Conservation (phyloP, 2,113 vertebrate species). For the Alosa alosa region DNA sequence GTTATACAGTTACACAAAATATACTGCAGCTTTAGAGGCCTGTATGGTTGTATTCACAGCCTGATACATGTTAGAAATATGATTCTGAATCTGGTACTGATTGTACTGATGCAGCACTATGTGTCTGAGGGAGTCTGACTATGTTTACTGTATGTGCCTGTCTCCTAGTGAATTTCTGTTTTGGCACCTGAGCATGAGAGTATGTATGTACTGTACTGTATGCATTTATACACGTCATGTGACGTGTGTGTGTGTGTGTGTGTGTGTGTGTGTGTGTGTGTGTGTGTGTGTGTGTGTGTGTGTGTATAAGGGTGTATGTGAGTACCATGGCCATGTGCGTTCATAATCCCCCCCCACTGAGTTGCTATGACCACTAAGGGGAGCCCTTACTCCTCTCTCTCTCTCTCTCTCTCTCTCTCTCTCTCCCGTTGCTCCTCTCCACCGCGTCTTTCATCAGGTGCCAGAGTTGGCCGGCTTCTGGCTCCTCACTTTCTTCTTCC, state of each 20-base stretch:
- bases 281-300: slow-evolving; percentile 21
- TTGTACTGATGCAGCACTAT: too few relatives aligned
- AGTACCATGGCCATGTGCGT: background rate
- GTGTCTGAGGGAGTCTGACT: background rate
- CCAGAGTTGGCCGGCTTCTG: slow-evolving; percentile 83
- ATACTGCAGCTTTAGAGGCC: background rate
- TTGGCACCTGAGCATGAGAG: background rate
- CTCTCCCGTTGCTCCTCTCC: background rate
- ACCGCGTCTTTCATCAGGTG: slow-evolving; percentile 63
- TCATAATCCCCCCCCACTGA: background rate
- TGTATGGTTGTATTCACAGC: background rate
- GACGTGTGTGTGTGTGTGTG: slow-evolving; percentile 11
- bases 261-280: too few relatives aligned
- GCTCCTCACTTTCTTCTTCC: slow-evolving; percentile 79
- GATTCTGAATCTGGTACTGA: background rate
- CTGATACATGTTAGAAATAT: background rate
- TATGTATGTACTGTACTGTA: background rate
- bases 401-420: background rate
- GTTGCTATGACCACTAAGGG: background rate
- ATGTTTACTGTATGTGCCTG: background rate
- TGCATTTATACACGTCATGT: background rate
- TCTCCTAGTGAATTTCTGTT: background rate
- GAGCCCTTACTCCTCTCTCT: background rate
- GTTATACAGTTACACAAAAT: background rate
- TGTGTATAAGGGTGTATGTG: background rate